Conservation (phyloP, 2,888 invertebrate genomes). For the Oxyscelio sp. region DNA sequence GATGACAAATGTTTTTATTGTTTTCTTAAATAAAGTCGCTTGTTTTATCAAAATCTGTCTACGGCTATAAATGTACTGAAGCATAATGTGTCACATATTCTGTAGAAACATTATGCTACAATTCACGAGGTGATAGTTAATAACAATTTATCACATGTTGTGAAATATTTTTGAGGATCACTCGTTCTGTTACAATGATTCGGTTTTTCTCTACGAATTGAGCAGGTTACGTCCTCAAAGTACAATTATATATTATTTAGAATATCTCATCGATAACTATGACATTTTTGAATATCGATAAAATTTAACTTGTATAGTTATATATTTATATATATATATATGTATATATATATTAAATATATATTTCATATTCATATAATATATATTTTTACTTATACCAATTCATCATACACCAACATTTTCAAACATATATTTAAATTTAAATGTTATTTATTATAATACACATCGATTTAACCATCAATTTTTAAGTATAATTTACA, state of each 20-base stretch:
- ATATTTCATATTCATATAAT: constrained; percentile 67
- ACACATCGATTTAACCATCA: constrained; percentile 84
- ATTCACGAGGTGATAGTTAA: constrained; percentile 15
- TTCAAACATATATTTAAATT: constrained; percentile 81
- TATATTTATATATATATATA: too few species aligned
- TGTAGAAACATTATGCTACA: constrained; percentile 17
- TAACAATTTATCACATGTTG: constrained; percentile 31
- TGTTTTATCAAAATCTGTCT: not conserved
- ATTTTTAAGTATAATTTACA: constrained; percentile 74
- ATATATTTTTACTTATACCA: constrained; percentile 70
- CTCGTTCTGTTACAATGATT: constrained; percentile 29
- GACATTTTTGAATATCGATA: constrained; percentile 79
- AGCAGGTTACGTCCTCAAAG: constrained; percentile 84
- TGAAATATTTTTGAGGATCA: constrained; percentile 18
- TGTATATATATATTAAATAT: constrained; percentile 78
- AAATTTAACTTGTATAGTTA: constrained; percentile 73
- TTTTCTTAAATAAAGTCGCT: not conserved
- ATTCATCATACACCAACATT: constrained; percentile 75
- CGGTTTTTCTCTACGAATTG: constrained; percentile 75
- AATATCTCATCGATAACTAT: constrained; percentile 84
- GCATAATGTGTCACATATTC: constrained; percentile 1
- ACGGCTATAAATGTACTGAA: not conserved
- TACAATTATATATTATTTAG: constrained; percentile 81
- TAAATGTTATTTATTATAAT: constrained; percentile 83
- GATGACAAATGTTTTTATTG: too few species aligned